A percentile compares a stretch with the other conserved stretches of the same genome.
Evolutionary conservation across 2,797 vertebrate genomes (phyloP).

Genomic region (Rhyacichthys aspro): DNA sequence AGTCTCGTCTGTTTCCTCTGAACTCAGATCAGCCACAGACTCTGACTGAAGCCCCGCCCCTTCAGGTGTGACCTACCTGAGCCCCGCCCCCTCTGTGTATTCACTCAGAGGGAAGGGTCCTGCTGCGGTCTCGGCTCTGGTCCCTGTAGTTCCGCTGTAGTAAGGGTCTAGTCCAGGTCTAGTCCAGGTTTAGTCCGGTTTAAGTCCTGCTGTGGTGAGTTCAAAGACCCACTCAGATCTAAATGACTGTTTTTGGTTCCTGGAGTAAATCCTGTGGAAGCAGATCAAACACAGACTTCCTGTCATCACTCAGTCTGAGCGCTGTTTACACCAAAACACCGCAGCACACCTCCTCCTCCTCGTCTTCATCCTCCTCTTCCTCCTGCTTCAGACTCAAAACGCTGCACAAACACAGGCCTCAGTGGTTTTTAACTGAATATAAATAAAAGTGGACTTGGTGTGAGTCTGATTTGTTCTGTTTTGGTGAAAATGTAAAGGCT

Average conservation of each 20-base stretch:
- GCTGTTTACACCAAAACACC: no score
- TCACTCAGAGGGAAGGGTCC: no score
- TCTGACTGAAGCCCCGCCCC: conserved; percentile 48
- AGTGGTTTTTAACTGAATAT: no score
- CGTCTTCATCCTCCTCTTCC: no score
- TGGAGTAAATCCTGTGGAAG: not conserved
- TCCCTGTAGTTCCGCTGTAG: not conserved
- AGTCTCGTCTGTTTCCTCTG: conserved; percentile 14
- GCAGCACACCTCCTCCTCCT: no score
- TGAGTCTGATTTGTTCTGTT: no score
- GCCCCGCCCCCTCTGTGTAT: no score
- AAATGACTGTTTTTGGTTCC: conserved; percentile 11
- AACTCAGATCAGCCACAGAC: conserved; percentile 23
- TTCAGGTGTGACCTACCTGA: conserved; percentile 40
- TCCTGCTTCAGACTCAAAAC: no score
- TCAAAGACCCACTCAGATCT: not conserved
- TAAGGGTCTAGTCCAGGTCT: not conserved
- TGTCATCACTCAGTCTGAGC: not conserved
- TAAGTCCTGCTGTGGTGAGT: not conserved
- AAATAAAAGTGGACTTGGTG: no score
- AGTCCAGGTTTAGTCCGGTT: not conserved
- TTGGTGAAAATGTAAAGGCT: no score
- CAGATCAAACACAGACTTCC: conserved; percentile 4
- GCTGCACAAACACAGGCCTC: no score
- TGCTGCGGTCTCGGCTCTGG: not conserved